Percentiles rank a stretch among this genome's conserved stretches.
These are phyloP conservation scores for Harpegnathos saltator DNA, from an alignment of 1,140 invertebrate species.

Conservation along the genomic window DNA sequence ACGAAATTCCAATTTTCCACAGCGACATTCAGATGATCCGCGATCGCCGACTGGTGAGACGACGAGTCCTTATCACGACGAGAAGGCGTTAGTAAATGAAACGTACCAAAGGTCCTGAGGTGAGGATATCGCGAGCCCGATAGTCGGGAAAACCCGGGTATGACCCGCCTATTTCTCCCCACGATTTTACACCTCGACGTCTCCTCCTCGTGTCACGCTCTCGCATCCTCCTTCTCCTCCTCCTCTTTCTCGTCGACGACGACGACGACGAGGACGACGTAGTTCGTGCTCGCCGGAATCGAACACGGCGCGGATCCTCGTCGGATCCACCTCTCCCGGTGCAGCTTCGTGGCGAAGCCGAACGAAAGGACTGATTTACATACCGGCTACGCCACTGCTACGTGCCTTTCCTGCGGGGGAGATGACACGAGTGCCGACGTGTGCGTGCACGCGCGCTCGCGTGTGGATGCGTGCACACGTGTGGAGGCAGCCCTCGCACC, in stretches of 20 bases:
- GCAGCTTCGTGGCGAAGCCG: conserved; percentile 53
- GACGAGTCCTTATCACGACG: background rate
- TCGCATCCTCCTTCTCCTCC: conserved; percentile 4
- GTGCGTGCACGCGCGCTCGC: conserved; percentile 34
- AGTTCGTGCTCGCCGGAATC: conserved; percentile 57
- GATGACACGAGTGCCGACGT: conserved; percentile 66
- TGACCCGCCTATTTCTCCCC: conserved; percentile 8
- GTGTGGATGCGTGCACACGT: conserved; percentile 71
- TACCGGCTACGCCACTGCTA: conserved; percentile 82
- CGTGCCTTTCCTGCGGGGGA: conserved; percentile 79
- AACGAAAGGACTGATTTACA: conserved; percentile 80
- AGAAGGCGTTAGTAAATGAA: conserved; percentile 30
- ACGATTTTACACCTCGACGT: conserved; percentile 28
- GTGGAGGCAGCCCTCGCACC: conserved; percentile 76
- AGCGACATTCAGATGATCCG: no score
- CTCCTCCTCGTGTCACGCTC: background rate
- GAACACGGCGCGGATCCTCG: conserved; percentile 58
- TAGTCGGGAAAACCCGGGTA: background rate
- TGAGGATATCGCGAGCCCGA: conserved; percentile 24
- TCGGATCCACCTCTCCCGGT: conserved; percentile 48
- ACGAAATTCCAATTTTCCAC: background rate
- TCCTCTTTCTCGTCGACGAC: background rate
- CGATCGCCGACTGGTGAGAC: no score
- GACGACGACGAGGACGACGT: conserved; percentile 20
- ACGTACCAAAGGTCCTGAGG: background rate